A percentile compares a stretch with the other conserved stretches of the same genome.
Evolutionary conservation across 1,140 invertebrate species (phyloP).

Genomic region (Platyscapa corneri): DNA sequence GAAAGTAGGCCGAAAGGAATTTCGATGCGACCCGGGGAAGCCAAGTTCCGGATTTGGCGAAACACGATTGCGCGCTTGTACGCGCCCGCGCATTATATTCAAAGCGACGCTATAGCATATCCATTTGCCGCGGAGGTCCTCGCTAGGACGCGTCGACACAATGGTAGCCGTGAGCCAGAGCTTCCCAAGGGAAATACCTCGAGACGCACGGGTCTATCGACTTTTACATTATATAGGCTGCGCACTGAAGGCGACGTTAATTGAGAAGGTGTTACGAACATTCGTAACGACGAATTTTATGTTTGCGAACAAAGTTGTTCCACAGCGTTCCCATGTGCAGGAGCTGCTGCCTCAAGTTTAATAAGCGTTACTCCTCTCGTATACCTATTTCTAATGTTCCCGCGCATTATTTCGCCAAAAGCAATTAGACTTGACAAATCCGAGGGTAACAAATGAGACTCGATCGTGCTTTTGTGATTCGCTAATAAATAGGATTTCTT

Average conservation of each 20-base stretch:
- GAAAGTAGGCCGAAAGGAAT: conserved; percentile 47
- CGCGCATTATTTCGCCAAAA: too few relatives aligned
- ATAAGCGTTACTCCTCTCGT: too few relatives aligned
- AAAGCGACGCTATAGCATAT: conserved; percentile 11
- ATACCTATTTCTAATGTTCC: too few relatives aligned
- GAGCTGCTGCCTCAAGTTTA: too few relatives aligned
- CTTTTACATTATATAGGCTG: not conserved
- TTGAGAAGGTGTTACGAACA: not conserved
- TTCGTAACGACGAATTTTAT: not conserved
- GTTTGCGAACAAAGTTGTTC: not conserved
- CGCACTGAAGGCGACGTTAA: not conserved
- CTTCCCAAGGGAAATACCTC: conserved; percentile 47
- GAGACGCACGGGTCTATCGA: not conserved
- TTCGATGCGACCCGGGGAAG: conserved; percentile 21
- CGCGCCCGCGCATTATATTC: conserved; percentile 21
- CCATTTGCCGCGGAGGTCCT: conserved; percentile 19
- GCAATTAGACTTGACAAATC: too few relatives aligned
- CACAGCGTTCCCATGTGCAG: too few relatives aligned
- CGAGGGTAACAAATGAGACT: too few relatives aligned
- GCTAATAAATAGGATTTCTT: too few relatives aligned
- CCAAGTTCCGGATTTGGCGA: conserved; percentile 6
- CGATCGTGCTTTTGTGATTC: too few relatives aligned
- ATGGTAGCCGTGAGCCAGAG: not conserved
- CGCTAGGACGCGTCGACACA: conserved; percentile 13
- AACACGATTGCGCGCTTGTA: conserved; percentile 48